Evolutionary conservation across 2,113 vertebrate genomes (phyloP).

Genomic region (Periophthalmodon schlosseri): DNA sequence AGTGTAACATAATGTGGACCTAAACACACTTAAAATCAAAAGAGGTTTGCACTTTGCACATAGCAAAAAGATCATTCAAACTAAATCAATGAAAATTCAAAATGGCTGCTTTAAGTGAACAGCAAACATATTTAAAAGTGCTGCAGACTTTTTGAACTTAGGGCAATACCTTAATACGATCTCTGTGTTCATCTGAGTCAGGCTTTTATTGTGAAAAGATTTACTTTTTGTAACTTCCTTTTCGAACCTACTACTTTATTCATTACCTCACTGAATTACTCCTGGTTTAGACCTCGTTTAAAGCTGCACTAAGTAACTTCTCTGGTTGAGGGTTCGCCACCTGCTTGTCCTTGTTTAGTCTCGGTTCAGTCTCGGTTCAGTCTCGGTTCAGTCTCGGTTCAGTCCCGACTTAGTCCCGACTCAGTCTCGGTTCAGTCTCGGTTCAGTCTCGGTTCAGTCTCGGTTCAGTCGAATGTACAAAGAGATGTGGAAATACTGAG

Average conservation of each 20-base stretch:
- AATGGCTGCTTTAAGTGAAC: not conserved
- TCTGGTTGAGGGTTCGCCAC: too few relatives aligned
- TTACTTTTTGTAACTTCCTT: not conserved
- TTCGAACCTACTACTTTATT: too few relatives aligned
- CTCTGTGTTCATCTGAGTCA: not conserved
- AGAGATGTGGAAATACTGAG: not conserved
- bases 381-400: too few relatives aligned
- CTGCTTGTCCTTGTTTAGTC: too few relatives aligned
- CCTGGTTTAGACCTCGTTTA: too few relatives aligned
- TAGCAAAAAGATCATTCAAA: not conserved
- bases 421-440: too few relatives aligned
- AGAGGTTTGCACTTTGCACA: not conserved
- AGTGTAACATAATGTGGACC: not conserved
- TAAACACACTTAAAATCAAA: not conserved
- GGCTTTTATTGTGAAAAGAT: not conserved
- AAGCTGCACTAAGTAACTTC: too few relatives aligned
- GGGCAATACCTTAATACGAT: not conserved
- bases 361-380: not conserved
- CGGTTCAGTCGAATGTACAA: not conserved
- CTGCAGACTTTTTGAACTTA: not conserved
- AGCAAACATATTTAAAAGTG: not conserved
- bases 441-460: too few relatives aligned
- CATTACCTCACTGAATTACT: too few relatives aligned
- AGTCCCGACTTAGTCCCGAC: not conserved
- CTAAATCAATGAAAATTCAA: not conserved